These are phyloP conservation scores for Thunnus albacares DNA, from an alignment of 2,797 vertebrate genomes.

Conservation along the genomic window DNA sequence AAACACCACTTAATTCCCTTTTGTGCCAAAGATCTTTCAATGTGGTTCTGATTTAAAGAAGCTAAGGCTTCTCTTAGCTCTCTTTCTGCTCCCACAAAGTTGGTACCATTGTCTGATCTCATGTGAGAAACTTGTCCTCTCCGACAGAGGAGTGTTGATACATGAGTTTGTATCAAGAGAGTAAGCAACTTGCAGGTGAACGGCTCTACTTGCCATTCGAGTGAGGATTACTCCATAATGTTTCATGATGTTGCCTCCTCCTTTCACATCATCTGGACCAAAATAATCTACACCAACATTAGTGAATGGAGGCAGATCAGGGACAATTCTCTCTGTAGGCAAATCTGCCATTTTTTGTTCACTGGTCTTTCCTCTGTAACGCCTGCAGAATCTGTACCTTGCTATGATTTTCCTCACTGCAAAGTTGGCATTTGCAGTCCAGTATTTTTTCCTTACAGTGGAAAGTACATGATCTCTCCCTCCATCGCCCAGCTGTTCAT, in stretches of 20 bases:
- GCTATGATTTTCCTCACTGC: conserved; percentile 17
- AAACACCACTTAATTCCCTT: no score
- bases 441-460: not conserved
- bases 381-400: not conserved
- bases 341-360: conserved; percentile 37
- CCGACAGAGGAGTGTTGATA: not conserved
- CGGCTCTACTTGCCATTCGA: not conserved
- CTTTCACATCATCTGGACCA: conserved; percentile 23
- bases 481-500: conserved; percentile 12
- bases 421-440: conserved; percentile 9
- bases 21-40: not conserved
- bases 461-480: conserved; percentile 30
- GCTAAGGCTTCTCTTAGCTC: not conserved
- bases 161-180: not conserved
- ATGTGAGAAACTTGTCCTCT: not conserved
- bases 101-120: not conserved
- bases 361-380: not conserved
- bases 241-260: not conserved
- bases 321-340: not conserved
- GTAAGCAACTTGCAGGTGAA: not conserved
- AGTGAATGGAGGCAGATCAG: conserved; percentile 7
- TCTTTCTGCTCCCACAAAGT: not conserved
- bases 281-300: conserved; percentile 22
- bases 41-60: not conserved
- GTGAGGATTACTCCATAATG: not conserved